These are phyloP conservation scores for Narcine bancroftii DNA, from an alignment of 2,113 vertebrate genomes.

Conservation along the genomic window DNA sequence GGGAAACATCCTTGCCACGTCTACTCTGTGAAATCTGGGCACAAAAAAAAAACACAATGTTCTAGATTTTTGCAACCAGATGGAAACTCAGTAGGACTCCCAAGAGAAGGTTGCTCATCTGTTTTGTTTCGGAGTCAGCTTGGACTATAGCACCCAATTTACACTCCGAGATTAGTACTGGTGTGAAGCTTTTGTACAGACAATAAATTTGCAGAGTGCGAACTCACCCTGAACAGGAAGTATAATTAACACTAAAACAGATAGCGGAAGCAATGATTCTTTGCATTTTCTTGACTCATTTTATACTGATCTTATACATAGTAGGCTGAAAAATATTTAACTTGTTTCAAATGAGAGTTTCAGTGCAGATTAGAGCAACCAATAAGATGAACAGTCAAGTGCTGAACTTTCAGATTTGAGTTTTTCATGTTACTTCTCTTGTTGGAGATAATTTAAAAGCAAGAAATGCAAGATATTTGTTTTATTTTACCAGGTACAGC, in stretches of 20 bases:
- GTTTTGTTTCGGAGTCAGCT: background rate
- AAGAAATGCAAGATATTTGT: background rate
- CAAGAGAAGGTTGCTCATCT: background rate
- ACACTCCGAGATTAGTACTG: conserved; percentile 20
- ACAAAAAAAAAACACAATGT: no score
- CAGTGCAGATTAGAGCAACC: background rate
- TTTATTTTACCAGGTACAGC: background rate
- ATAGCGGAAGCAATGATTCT: background rate
- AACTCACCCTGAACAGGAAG: background rate
- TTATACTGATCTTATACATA: background rate
- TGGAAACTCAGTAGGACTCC: background rate
- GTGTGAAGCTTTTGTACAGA: conserved; percentile 26
- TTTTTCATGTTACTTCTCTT: no score
- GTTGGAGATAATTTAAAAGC: background rate
- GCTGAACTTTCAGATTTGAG: background rate
- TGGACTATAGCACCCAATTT: conserved; percentile 12
- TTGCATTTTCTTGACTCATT: conserved; percentile 15
- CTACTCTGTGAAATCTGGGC: no score
- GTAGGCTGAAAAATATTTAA: background rate
- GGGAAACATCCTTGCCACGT: no score
- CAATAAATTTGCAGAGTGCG: conserved; percentile 11
- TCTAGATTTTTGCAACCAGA: conserved; percentile 9
- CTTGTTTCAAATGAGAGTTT: background rate
- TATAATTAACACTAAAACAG: conserved; percentile 23
- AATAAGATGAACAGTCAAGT: no score